Conservation (phyloP, 2,797 vertebrate species). For the Odontamblyopus lacepedii region DNA sequence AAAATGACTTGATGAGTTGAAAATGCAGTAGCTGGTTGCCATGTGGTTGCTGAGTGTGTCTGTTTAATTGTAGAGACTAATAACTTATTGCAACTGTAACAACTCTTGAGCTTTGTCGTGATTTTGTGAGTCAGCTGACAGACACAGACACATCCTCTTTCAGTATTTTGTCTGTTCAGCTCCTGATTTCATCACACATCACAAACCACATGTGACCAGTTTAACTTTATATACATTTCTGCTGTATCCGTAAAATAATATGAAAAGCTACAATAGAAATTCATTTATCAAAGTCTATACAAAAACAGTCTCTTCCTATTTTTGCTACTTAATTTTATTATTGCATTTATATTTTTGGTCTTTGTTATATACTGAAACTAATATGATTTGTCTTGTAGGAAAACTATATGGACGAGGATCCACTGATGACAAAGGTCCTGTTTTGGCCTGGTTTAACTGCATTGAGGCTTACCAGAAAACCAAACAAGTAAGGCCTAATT, state of each 20-base stretch:
- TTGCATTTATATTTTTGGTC: no score
- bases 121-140: constrained; percentile 55
- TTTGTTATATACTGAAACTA: background rate
- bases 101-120: background rate
- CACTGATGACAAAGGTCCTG: constrained; percentile 96
- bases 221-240: background rate
- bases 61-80: background rate
- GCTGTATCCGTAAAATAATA: background rate
- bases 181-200: constrained; percentile 16
- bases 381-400: constrained; percentile 69
- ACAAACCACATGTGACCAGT: background rate
- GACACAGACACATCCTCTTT: constrained; percentile 31
- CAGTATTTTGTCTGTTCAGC: constrained; percentile 27
- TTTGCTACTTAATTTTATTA: no score
- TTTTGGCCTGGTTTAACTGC: constrained; percentile 94
- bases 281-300: background rate
- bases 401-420: constrained; percentile 93
- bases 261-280: background rate
- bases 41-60: background rate
- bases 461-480: constrained; percentile 93
- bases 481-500: constrained; percentile 77
- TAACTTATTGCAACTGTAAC: background rate
- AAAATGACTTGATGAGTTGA: background rate
- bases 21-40: background rate
- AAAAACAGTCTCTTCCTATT: no score